A percentile compares a stretch with the other conserved stretches of the same genome.
phyloP scores from a whole-genome alignment of 2,113 vertebrate species.

The Tringa solitaria region DNA sequence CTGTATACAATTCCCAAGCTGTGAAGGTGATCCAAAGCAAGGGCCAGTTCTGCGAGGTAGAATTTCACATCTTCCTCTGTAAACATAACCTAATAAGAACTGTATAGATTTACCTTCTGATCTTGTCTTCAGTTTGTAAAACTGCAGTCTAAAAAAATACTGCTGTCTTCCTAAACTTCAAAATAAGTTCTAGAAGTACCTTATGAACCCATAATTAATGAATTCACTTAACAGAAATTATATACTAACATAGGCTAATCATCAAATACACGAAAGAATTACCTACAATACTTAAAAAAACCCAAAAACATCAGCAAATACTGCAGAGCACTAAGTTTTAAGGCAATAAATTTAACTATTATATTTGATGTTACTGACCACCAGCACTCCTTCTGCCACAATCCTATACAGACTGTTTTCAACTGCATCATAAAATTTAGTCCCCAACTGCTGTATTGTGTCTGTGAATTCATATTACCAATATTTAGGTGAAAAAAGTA shows the following conservation, averaged over 20 bases:
- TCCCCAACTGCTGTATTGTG: neutral
- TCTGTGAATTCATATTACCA: neutral
- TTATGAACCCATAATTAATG: neutral
- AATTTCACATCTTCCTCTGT: conserved; percentile 99
- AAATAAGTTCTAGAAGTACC: neutral
- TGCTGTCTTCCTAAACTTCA: neutral
- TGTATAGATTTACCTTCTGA: conserved; percentile 93
- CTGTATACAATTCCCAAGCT: conserved; percentile 98
- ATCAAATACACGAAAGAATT: neutral
- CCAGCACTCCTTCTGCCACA: neutral
- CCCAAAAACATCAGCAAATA: neutral
- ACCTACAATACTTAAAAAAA: neutral
- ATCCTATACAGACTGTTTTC: neutral
- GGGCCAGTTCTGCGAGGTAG: conserved; percentile 98
- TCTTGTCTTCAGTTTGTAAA: conserved; percentile 72
- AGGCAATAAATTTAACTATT: neutral
- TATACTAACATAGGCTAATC: neutral
- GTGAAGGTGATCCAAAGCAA: conserved; percentile 98
- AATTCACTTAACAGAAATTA: neutral
- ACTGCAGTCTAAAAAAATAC: conserved; percentile 50
- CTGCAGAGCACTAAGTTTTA: neutral
- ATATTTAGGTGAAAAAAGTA: neutral
- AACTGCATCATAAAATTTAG: conserved; percentile 19
- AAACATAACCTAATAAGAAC: conserved; percentile 99
- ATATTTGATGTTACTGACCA: neutral